A percentile compares a stretch with the other conserved stretches of the same genome.
phyloP scores from a whole-genome alignment of 2,797 vertebrate species.

The Ctenopoma kingsleyae region DNA sequence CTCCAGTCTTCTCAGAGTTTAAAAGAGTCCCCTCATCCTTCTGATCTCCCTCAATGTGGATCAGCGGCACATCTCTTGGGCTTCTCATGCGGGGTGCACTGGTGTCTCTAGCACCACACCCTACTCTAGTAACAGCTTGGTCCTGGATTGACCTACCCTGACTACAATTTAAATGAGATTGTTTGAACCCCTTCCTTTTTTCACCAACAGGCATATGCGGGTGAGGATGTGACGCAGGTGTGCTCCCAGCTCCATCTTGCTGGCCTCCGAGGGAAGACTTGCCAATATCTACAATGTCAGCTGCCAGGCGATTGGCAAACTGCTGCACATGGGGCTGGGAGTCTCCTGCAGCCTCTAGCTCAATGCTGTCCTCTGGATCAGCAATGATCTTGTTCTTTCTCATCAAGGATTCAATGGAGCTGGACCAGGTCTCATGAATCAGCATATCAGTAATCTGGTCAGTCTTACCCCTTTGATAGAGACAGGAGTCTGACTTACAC shows the following conservation, averaged over 20 bases:
- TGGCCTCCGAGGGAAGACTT: conserved; percentile 83
- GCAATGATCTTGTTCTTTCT: conserved; percentile 96
- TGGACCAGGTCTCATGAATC: conserved; percentile 97
- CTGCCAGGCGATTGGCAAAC: conserved; percentile 86
- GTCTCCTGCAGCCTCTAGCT: conserved; percentile 79
- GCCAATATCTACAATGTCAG: conserved; percentile 88
- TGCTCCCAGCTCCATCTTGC: conserved; percentile 78
- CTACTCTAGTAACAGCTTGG: conserved; percentile 56
- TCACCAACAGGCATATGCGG: conserved; percentile 74
- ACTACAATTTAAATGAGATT: conserved; percentile 74
- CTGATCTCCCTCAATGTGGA: conserved; percentile 95
- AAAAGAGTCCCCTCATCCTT: conserved; percentile 81
- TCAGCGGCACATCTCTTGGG: conserved; percentile 93
- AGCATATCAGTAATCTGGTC: conserved; percentile 96
- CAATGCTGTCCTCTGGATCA: conserved; percentile 83
- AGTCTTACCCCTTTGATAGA: conserved; percentile 90
- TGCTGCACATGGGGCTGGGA: conserved; percentile 86
- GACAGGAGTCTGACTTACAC: conserved; percentile 96
- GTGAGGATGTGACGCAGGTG: conserved; percentile 52
- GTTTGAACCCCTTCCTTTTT: conserved; percentile 76
- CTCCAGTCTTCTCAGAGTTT: conserved; percentile 56
- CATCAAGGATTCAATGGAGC: conserved; percentile 97
- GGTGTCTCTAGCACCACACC: conserved; percentile 48
- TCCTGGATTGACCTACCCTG: conserved; percentile 73
- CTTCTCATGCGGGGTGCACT: conserved; percentile 61